Conservation (phyloP, 2,888 invertebrate species). For the Chelonus formosanus region DNA sequence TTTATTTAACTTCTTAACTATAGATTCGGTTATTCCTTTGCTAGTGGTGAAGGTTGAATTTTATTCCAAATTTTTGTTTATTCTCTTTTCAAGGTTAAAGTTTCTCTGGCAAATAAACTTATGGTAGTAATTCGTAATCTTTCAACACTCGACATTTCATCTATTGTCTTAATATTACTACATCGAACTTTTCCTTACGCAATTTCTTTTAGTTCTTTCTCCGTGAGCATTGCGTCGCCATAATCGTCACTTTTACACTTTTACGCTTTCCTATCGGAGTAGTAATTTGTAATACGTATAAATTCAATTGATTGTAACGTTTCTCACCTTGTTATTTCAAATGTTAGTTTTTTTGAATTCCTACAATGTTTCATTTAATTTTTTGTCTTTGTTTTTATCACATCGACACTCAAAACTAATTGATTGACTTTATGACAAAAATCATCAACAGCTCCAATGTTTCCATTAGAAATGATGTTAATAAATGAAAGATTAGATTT, state of each 20-base stretch:
- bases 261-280: background rate
- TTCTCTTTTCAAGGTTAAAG: background rate
- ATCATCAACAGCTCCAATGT: too few relatives aligned
- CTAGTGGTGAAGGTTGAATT: background rate
- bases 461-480: too few relatives aligned
- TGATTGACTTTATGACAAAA: too few relatives aligned
- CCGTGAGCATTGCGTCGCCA: background rate
- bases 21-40: too few relatives aligned
- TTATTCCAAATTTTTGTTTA: background rate
- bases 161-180: conserved; percentile 39
- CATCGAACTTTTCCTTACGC: conserved; percentile 38
- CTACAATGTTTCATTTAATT: too few relatives aligned
- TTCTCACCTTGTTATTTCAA: too few relatives aligned
- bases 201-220: conserved; percentile 21
- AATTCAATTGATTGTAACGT: too few relatives aligned
- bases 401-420: too few relatives aligned
- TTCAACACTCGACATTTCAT: conserved; percentile 26
- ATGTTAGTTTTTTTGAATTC: too few relatives aligned
- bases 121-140: conserved; percentile 32
- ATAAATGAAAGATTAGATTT: too few relatives aligned
- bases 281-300: background rate
- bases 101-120: conserved; percentile 26
- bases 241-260: conserved; percentile 23
- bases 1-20: too few relatives aligned
- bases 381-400: too few relatives aligned